Percentiles rank a stretch among this genome's conserved stretches.
phyloP scores from a whole-genome alignment of 2,113 vertebrate genomes.

The Hemichromis elongatus region DNA sequence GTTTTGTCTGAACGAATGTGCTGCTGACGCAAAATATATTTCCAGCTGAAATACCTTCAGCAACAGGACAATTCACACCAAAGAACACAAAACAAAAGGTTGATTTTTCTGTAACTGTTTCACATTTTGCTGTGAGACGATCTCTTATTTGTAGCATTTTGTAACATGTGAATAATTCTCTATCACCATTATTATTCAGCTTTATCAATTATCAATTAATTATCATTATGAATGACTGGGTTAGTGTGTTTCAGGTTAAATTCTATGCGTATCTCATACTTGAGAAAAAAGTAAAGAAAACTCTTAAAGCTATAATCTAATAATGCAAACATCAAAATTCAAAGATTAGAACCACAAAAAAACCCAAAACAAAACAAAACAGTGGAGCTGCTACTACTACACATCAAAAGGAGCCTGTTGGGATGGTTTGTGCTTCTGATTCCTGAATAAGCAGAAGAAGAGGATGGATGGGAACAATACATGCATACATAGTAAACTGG shows the following conservation, averaged over 20 bases:
- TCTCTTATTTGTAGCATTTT: not conserved
- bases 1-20: not conserved
- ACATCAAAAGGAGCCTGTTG: not conserved
- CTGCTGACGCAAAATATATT: not conserved
- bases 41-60: not conserved
- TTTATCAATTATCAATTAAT: not conserved
- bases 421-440: not conserved
- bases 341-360: not conserved
- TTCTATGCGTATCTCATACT: not conserved
- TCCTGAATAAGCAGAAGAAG: not conserved
- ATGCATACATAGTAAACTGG: not conserved
- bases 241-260: not conserved
- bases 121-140: not conserved
- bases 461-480: not conserved
- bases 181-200: not conserved
- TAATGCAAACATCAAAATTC: not conserved
- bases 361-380: fast-evolving
- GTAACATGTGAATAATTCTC: not conserved
- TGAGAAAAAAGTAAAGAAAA: not conserved
- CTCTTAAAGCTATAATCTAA: not conserved
- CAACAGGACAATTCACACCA: not conserved
- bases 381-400: not conserved
- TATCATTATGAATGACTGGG: not conserved
- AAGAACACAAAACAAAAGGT: too few relatives aligned
- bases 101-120: not conserved